These are phyloP conservation scores for Isichthys henryi DNA, from an alignment of 2,113 vertebrate genomes.

Conservation along the genomic window DNA sequence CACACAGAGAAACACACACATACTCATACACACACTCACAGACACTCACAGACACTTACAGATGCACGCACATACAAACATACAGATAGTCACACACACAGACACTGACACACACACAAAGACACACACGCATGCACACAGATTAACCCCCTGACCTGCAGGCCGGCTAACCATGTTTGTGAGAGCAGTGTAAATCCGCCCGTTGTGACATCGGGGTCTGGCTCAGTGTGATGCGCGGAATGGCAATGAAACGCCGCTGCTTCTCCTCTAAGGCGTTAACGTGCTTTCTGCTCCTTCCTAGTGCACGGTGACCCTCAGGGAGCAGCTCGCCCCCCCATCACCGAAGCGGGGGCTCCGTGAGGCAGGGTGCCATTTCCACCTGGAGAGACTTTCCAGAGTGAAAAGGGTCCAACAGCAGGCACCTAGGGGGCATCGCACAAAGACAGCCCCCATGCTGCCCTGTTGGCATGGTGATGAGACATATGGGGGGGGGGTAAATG, in stretches of 20 bases:
- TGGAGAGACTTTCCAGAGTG: neutral
- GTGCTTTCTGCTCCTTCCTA: no score
- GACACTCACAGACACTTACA: neutral
- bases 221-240: neutral
- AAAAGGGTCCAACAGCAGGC: neutral
- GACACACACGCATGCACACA: neutral
- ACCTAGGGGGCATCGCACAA: neutral
- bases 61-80: neutral
- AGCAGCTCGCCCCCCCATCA: neutral
- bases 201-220: neutral
- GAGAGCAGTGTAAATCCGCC: slow-evolving; percentile 2
- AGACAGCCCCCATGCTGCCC: neutral
- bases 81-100: neutral
- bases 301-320: neutral
- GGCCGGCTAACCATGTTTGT: neutral
- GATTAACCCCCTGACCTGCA: neutral
- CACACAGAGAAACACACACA: neutral
- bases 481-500: neutral
- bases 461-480: neutral
- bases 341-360: neutral
- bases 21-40: neutral
- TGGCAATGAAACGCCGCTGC: neutral
- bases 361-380: neutral
- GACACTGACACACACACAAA: neutral
- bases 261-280: neutral